Conservation (phyloP, 2,797 vertebrate species). For the Hapalemur alaotrensis region DNA sequence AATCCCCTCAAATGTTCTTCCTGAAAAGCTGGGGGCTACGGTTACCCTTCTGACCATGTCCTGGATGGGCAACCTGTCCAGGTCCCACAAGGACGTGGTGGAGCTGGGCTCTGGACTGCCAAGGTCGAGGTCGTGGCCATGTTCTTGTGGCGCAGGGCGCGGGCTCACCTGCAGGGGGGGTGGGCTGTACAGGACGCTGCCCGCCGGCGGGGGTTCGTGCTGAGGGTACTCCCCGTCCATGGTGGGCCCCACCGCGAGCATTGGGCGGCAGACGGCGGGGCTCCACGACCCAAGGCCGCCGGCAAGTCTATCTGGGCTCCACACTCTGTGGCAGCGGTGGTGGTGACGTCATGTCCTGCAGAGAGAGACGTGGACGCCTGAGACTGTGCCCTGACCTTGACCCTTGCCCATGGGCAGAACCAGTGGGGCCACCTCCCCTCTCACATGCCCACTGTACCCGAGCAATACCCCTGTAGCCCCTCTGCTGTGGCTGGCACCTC, state of each 20-base stretch:
- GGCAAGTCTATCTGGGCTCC: slow-evolving; percentile 77
- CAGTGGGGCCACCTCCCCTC: background rate
- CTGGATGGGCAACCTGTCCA: background rate
- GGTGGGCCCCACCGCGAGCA: slow-evolving; percentile 89
- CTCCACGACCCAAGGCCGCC: background rate
- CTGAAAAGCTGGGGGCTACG: background rate
- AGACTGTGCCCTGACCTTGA: background rate
- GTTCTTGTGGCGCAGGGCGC: accelerated
- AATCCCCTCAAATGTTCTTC: background rate
- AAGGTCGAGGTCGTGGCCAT: background rate
- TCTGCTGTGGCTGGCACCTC: accelerated
- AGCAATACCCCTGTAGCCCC: background rate
- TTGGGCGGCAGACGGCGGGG: slow-evolving; percentile 78
- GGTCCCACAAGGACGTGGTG: accelerated
- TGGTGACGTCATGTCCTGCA: slow-evolving; percentile 74
- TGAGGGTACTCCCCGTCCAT: slow-evolving; percentile 93
- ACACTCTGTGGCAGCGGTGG: background rate
- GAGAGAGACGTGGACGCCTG: background rate
- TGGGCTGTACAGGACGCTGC: slow-evolving; percentile 70
- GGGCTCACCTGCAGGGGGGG: slow-evolving; percentile 62
- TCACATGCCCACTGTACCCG: background rate
- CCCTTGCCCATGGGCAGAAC: background rate
- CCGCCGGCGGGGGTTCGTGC: slow-evolving; percentile 80
- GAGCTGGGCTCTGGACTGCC: background rate
- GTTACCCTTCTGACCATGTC: background rate